Evolutionary conservation across 1,140 invertebrate species (phyloP).

Genomic region (Drosophila novamexicana): DNA sequence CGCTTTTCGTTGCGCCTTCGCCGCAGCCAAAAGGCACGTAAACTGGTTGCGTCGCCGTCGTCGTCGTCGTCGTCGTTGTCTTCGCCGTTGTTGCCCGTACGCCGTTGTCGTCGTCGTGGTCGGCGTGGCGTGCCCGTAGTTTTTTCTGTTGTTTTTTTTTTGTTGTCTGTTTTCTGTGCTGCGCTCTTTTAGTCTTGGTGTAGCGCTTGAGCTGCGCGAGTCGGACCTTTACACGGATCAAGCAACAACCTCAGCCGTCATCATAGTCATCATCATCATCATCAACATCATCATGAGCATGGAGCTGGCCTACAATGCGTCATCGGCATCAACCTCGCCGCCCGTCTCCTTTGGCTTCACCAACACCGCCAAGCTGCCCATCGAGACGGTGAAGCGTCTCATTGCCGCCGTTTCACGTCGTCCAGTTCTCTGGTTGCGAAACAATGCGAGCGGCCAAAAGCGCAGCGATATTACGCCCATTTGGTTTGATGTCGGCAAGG

Average conservation of each 20-base stretch:
- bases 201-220: slow-evolving; percentile 74
- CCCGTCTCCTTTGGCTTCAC: slow-evolving; percentile 61
- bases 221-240: slow-evolving; percentile 50
- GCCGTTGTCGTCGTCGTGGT: slow-evolving; percentile 37
- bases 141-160: slow-evolving; percentile 19
- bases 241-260: slow-evolving; percentile 4
- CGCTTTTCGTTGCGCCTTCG: slow-evolving; percentile 62
- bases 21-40: slow-evolving; percentile 77
- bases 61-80: slow-evolving; percentile 10
- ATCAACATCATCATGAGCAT: slow-evolving; percentile 41
- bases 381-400: slow-evolving; percentile 72
- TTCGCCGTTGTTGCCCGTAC: slow-evolving; percentile 24
- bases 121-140: slow-evolving; percentile 64
- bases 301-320: slow-evolving; percentile 71
- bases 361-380: slow-evolving; percentile 75
- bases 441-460: slow-evolving; percentile 66
- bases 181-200: slow-evolving; percentile 51
- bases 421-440: slow-evolving; percentile 69
- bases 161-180: slow-evolving; percentile 54
- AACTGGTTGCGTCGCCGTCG: slow-evolving; percentile 63
- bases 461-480: slow-evolving; percentile 75
- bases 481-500: slow-evolving; percentile 76
- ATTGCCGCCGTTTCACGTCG: slow-evolving; percentile 73
- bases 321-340: slow-evolving; percentile 59
- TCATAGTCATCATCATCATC: background rate